A percentile compares a stretch with the other conserved stretches of the same genome.
These are phyloP conservation scores for Heteromurus nitidus DNA, from an alignment of 2,888 invertebrate species.

Conservation along the genomic window DNA sequence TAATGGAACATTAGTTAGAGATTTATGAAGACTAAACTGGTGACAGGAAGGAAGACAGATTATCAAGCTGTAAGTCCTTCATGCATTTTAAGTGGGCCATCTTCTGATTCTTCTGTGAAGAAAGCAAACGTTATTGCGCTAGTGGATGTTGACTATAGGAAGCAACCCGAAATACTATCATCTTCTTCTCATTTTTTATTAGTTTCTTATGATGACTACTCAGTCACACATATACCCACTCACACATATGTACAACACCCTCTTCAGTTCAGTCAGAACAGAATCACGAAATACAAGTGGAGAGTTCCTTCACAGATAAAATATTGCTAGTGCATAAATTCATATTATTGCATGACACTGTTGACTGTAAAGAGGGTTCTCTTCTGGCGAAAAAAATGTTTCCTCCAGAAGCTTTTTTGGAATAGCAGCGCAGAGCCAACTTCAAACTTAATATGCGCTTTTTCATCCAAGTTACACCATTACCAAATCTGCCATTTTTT, in stretches of 20 bases:
- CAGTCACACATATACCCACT: neutral
- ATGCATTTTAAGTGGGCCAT: conserved; percentile 59
- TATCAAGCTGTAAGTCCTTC: conserved; percentile 56
- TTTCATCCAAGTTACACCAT: conserved; percentile 16
- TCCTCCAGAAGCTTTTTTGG: neutral
- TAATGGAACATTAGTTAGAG: conserved; percentile 61
- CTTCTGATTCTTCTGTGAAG: neutral
- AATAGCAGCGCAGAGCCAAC: neutral
- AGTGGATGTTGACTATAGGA: neutral
- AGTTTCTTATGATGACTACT: neutral
- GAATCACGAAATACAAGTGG: neutral
- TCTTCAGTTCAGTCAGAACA: no score
- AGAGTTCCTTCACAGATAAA: neutral
- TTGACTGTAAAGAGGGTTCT: neutral
- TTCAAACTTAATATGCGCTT: conserved; percentile 22
- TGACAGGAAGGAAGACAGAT: conserved; percentile 63
- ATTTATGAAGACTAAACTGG: conserved; percentile 61
- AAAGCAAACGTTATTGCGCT: conserved; percentile 22
- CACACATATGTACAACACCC: no score
- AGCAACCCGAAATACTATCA: neutral
- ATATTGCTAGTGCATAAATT: conserved; percentile 36
- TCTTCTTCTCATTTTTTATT: neutral
- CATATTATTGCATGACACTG: conserved; percentile 47
- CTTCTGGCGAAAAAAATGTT: neutral
- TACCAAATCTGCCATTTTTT: conserved; percentile 38